Evolutionary conservation across 2,113 vertebrate genomes (phyloP).

Genomic region (Ardeotis arabs): DNA sequence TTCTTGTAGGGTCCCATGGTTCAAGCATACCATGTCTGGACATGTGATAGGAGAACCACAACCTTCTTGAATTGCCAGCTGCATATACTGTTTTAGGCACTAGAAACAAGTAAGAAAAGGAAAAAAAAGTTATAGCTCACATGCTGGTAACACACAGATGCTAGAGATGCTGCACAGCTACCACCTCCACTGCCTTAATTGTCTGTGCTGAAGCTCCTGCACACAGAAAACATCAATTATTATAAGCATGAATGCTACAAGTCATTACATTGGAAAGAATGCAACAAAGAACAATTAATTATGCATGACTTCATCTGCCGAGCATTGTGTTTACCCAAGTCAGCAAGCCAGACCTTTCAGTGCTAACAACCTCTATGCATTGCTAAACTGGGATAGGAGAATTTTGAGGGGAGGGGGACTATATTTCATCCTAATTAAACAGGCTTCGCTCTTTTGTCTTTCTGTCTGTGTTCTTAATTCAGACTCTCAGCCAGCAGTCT

Average conservation of each 20-base stretch:
- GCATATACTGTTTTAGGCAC: constrained; percentile 92
- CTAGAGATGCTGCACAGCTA: not conserved
- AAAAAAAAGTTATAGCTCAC: constrained; percentile 24
- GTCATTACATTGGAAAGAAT: constrained; percentile 67
- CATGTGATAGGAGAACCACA: constrained; percentile 92
- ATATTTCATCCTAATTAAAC: not conserved
- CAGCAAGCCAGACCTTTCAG: constrained; percentile 50
- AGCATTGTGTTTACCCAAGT: constrained; percentile 21
- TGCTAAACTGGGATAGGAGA: not conserved
- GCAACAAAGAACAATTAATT: constrained; percentile 50
- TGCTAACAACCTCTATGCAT: not conserved
- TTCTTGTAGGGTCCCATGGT: constrained; percentile 84
- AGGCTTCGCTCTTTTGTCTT: not conserved
- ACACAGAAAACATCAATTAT: constrained; percentile 53
- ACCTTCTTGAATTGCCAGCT: constrained; percentile 88
- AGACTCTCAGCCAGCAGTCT: not conserved
- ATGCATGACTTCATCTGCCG: constrained; percentile 48
- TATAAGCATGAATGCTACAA: constrained; percentile 19
- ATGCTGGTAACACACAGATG: not conserved
- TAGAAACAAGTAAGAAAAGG: constrained; percentile 61
- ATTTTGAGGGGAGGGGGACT: not conserved
- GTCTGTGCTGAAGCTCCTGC: constrained; percentile 44
- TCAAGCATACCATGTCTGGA: constrained; percentile 88
- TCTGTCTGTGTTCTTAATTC: not conserved
- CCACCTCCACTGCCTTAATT: constrained; percentile 51